Conservation (phyloP, 2,888 invertebrate species). For the Acanthosepion pharaonis region DNA sequence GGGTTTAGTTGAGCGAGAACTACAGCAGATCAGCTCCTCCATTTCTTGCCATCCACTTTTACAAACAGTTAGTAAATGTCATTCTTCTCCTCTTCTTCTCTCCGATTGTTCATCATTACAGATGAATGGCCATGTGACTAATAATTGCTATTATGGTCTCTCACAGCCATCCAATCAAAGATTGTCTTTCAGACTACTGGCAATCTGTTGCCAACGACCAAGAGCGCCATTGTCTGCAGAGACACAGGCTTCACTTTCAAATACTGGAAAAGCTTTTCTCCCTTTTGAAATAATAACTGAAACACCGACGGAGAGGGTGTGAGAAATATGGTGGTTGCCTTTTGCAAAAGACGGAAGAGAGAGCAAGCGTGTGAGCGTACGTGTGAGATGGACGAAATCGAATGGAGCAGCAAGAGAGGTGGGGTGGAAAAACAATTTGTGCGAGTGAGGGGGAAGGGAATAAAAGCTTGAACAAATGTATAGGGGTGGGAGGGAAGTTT, state of each 20-base stretch:
- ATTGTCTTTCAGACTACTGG: constrained; percentile 44
- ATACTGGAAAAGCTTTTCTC: not conserved
- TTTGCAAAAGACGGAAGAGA: not conserved
- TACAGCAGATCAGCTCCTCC: constrained; percentile 34
- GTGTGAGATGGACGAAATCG: constrained; percentile 22
- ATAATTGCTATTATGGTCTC: constrained; percentile 43
- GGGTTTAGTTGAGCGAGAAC: constrained; percentile 39
- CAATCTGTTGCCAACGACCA: constrained; percentile 44
- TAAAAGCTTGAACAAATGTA: not conserved
- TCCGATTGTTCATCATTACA: constrained; percentile 38
- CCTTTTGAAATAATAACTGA: not conserved
- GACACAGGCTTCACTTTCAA: not conserved
- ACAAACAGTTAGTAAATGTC: constrained; percentile 43
- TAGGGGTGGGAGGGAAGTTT: not conserved
- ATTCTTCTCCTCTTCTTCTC: not conserved
- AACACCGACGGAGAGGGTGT: too few species aligned
- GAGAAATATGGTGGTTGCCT: too few species aligned
- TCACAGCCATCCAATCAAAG: constrained; percentile 44
- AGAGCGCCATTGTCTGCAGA: not conserved
- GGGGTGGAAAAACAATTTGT: not conserved
- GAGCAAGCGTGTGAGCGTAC: not conserved
- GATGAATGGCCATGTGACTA: constrained; percentile 44
- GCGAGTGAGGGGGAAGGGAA: not conserved
- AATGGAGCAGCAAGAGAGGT: not conserved
- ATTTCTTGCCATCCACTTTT: constrained; percentile 40